Conservation (phyloP, 2,113 vertebrate species). For the Esox niger region DNA sequence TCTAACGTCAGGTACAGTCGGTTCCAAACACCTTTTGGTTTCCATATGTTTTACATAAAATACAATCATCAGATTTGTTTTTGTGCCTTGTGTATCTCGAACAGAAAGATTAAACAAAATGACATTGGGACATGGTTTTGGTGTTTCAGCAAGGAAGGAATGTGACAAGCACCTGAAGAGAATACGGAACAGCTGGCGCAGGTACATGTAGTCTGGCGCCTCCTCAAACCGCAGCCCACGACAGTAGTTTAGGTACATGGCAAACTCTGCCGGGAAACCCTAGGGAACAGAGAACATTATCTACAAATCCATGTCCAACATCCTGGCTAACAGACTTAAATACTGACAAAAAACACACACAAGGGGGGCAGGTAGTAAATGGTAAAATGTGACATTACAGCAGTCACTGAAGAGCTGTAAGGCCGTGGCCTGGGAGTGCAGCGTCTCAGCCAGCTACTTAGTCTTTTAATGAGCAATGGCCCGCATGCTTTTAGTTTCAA, state of each 20-base stretch:
- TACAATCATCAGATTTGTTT: no score
- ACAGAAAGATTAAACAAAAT: neutral
- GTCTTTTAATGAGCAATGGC: neutral
- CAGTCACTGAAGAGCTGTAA: neutral
- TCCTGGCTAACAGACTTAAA: no score
- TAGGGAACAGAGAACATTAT: conserved; percentile 51
- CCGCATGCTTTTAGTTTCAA: neutral
- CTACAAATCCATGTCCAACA: neutral
- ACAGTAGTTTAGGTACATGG: conserved; percentile 99
- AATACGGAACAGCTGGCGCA: conserved; percentile 99
- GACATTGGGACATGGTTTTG: neutral
- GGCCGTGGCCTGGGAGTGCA: neutral
- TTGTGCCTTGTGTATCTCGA: neutral
- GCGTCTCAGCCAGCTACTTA: neutral
- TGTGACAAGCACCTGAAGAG: conserved; percentile 86
- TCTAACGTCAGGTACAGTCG: no score
- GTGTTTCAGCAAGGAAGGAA: neutral
- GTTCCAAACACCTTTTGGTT: no score
- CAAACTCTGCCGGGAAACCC: conserved; percentile 99
- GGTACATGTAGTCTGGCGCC: conserved; percentile 99
- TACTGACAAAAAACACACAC: neutral
- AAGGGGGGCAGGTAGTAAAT: no score
- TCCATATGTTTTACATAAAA: no score
- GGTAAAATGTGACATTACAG: neutral
- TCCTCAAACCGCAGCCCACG: conserved; percentile 98